Percentiles rank a stretch among this genome's conserved stretches.
Evolutionary conservation across 23 tunicate genomes (phyloP).

Genomic region (Styela clava): DNA sequence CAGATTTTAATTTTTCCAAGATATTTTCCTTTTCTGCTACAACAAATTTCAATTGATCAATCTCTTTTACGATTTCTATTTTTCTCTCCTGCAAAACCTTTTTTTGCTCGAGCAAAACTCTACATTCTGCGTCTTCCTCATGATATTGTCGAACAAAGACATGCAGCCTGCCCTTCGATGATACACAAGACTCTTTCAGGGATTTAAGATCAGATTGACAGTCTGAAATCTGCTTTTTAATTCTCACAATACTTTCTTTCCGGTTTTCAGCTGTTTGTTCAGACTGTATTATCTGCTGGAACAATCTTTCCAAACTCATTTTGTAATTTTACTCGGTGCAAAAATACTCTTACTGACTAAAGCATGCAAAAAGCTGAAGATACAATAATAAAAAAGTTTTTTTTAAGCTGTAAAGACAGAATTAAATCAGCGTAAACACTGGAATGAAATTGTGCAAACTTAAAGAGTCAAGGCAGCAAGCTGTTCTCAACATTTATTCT

Average conservation of each 20-base stretch:
- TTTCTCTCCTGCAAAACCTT: background rate
- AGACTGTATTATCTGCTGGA: slow-evolving; percentile 25
- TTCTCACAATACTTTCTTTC: background rate
- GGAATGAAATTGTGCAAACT: no score
- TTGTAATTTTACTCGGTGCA: no score
- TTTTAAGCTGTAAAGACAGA: no score
- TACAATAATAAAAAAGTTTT: no score
- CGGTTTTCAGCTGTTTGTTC: slow-evolving; percentile 23
- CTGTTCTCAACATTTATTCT: no score
- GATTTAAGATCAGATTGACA: background rate
- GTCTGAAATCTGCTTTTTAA: background rate
- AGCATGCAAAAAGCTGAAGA: no score
- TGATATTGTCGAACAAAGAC: slow-evolving; percentile 1
- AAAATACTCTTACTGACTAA: no score
- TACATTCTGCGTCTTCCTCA: slow-evolving; percentile 22
- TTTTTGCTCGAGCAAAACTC: slow-evolving; percentile 11
- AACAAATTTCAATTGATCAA: background rate
- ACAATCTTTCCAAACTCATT: slow-evolving; percentile 15
- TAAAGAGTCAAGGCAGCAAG: no score
- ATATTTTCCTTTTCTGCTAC: background rate
- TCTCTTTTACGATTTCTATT: background rate
- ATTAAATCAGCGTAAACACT: no score
- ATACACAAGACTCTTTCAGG: slow-evolving; percentile 7
- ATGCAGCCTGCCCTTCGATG: slow-evolving; percentile 3
- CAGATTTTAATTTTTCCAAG: background rate